Evolutionary conservation across 2,113 vertebrate species (phyloP).

Genomic region (Calyptomena viridis): DNA sequence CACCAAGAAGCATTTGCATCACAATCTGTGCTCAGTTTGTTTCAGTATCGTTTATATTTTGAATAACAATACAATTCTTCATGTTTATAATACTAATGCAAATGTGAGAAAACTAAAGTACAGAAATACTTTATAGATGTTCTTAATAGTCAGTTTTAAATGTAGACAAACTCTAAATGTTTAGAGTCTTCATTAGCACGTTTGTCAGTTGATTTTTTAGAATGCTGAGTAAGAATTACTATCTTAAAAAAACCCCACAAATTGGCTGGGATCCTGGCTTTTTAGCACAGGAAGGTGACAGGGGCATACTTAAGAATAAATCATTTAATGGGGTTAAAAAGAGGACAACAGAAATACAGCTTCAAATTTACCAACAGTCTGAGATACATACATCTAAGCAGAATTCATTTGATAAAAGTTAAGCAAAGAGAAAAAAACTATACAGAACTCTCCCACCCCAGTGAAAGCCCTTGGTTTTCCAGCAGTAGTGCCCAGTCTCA

Average conservation of each 20-base stretch:
- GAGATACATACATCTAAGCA: not conserved
- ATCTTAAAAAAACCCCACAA: not conserved
- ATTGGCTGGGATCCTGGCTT: not conserved
- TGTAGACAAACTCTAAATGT: not conserved
- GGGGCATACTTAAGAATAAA: not conserved
- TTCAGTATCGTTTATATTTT: slow-evolving; percentile 38
- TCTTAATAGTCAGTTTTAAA: not conserved
- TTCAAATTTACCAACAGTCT: not conserved
- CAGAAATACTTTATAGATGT: not conserved
- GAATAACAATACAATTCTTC: slow-evolving; percentile 25
- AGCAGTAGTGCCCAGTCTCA: not conserved
- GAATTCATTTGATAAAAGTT: not conserved
- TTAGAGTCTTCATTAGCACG: not conserved
- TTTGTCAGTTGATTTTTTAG: not conserved
- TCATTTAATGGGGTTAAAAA: not conserved
- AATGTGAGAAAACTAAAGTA: not conserved
- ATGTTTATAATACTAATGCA: not conserved
- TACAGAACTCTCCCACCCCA: not conserved
- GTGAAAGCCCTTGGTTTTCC: not conserved
- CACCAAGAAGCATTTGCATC: slow-evolving; percentile 31
- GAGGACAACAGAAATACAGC: not conserved
- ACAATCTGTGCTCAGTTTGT: slow-evolving; percentile 39
- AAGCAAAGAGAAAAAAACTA: not conserved
- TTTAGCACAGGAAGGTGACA: not conserved
- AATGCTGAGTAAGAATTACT: not conserved